Evolutionary conservation across 2,888 invertebrate species (phyloP), one percentile per base, ranked within the genome.

Genomic region (Cynaeus angustus): DNA sequence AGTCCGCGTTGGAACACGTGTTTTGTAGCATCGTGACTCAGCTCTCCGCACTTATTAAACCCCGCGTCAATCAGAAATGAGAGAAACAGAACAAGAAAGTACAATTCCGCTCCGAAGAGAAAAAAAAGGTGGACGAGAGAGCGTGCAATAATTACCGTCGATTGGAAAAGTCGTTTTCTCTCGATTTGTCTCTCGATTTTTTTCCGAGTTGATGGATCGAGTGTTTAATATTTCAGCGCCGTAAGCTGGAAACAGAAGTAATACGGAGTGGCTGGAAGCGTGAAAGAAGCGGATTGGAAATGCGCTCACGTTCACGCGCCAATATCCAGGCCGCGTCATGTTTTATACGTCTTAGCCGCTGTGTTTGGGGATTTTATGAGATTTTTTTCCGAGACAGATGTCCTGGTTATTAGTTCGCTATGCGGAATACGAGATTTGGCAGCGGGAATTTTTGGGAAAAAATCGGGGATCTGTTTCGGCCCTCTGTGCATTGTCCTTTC

Each of bases 241-340:
- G 83, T 83, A 80, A 79, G 79, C 79, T 80, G 80, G 80, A 82
- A 84, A 84, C 83, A 84, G 81, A 83, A 83, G 82, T 82, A 82
- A 81, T 82, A 80, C 78, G 75, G 75, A 79, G 76, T 78, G 78
- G 78, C 77, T 78, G 77, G 72, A 74, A 73, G 72, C 75, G 75
- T 75, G 78, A 81, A 81, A 81, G 80, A 80, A 77, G 77, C 80
- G 78, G 80, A 83, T 84, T 83, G 80, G 81, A 80, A 84, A 82
- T 78, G 77, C 81, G 79, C 82, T 83, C 84, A 84, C 84, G 84
- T 75, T 75, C 78, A 73, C 72, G 68, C 76, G 74, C 79, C 81
- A 80, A 81, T 81, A 81, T 80, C 79, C 77, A 72, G 77, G 76
- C 77, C 72, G 70, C 69, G 74, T 73, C 75, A 73, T 81, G 81